These are phyloP conservation scores for Chaunax sp. DNA, from an alignment of 2,797 vertebrate genomes.

Conservation along the genomic window DNA sequence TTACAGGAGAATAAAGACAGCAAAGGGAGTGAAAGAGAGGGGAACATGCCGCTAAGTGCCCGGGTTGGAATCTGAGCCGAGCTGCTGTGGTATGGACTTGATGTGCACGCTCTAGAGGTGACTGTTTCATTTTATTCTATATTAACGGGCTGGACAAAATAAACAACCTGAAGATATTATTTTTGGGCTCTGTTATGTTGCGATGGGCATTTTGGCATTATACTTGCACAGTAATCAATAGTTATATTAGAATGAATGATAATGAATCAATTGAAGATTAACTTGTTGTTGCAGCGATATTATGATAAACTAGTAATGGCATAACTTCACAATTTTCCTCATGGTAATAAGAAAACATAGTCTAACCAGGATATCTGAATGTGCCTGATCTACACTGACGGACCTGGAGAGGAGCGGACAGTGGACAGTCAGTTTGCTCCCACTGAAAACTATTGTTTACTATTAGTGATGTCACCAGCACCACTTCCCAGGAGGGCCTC, in stretches of 20 bases:
- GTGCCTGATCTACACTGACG: constrained; percentile 50
- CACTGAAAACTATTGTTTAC: constrained; percentile 78
- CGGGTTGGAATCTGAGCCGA: too few relatives aligned
- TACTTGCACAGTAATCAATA: neutral
- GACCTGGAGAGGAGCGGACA: constrained; percentile 37
- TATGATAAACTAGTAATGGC: neutral
- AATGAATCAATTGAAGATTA: too few relatives aligned
- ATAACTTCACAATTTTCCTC: constrained; percentile 2
- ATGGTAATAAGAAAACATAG: neutral
- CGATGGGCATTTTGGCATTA: neutral
- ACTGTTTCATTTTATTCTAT: neutral
- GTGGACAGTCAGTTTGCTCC: constrained; percentile 36
- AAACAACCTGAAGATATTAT: neutral
- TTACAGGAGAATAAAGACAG: too few relatives aligned
- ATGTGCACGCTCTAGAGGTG: too few relatives aligned
- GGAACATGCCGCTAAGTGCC: too few relatives aligned
- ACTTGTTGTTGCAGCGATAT: neutral
- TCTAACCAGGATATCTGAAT: constrained; percentile 6
- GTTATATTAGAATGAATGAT: neutral
- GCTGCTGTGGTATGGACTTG: too few relatives aligned
- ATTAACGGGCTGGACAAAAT: neutral
- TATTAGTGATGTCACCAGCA: constrained; percentile 82
- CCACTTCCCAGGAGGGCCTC: constrained; percentile 81
- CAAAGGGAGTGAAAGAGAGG: too few relatives aligned
- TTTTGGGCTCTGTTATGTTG: neutral